Conservation (phyloP, 2,797 vertebrate genomes). For the Antrozous pallidus region DNA sequence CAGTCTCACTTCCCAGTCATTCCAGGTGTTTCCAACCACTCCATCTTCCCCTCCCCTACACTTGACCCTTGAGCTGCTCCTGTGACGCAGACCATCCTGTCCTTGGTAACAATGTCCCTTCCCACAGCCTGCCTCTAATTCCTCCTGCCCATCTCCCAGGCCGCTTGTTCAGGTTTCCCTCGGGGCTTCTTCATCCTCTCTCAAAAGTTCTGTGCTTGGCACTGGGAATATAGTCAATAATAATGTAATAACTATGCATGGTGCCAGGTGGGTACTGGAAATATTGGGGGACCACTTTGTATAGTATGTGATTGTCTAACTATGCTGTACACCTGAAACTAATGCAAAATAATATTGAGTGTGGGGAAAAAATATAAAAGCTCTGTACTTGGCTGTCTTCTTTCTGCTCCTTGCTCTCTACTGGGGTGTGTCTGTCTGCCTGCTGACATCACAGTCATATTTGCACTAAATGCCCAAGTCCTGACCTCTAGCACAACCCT, state of each 20-base stretch:
- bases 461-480: neutral
- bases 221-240: neutral
- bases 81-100: neutral
- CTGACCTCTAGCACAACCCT: neutral
- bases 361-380: neutral
- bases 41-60: neutral
- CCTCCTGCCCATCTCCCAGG: neutral
- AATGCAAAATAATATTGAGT: neutral
- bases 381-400: neutral
- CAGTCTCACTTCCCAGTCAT: neutral
- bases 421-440: neutral
- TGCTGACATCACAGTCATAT: neutral
- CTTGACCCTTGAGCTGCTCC: neutral
- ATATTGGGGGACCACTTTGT: neutral
- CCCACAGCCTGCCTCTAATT: neutral
- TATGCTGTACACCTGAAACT: neutral
- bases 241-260: neutral
- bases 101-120: fast-evolving
- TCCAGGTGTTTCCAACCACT: neutral
- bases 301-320: neutral
- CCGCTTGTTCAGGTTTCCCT: neutral
- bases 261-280: neutral
- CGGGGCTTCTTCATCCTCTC: neutral
- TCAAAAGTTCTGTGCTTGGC: neutral
- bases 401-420: fast-evolving